These are phyloP conservation scores for Arenaria interpres DNA, from an alignment of 2,113 vertebrate genomes.

Conservation along the genomic window DNA sequence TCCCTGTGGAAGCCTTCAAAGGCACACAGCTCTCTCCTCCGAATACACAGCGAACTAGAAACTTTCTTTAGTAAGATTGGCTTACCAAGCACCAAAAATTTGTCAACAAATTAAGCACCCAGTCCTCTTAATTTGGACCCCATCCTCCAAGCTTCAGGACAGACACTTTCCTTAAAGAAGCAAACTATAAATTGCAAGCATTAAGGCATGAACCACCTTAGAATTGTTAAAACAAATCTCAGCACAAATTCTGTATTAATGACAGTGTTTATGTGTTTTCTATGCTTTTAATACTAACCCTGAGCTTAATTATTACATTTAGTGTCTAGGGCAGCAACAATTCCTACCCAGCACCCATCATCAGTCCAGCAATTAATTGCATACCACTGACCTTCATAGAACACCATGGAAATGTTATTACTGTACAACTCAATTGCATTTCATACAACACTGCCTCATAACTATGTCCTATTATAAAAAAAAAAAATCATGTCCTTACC, in stretches of 20 bases:
- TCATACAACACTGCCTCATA: conserved; percentile 72
- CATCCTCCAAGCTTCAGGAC: neutral
- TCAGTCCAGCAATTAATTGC: conserved; percentile 81
- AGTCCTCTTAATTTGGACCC: neutral
- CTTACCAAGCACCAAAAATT: neutral
- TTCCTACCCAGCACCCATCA: conserved; percentile 78
- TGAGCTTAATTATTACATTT: conserved; percentile 78
- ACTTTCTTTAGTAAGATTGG: neutral
- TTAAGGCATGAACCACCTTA: neutral
- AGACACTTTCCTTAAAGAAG: neutral
- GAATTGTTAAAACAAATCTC: conserved; percentile 24
- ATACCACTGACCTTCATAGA: conserved; percentile 79
- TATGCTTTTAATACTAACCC: conserved; percentile 8
- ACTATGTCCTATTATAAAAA: conserved; percentile 66
- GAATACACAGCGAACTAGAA: neutral
- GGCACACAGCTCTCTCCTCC: neutral
- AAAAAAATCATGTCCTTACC: conserved; percentile 1
- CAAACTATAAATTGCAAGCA: neutral
- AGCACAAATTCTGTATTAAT: neutral
- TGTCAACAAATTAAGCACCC: neutral
- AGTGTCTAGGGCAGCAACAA: conserved; percentile 77
- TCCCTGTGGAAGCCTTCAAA: neutral
- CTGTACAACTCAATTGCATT: conserved; percentile 77
- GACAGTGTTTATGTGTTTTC: neutral
- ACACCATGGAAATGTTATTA: conserved; percentile 87